Conservation (phyloP, 2,797 vertebrate genomes). For the Graptemys geographica region DNA sequence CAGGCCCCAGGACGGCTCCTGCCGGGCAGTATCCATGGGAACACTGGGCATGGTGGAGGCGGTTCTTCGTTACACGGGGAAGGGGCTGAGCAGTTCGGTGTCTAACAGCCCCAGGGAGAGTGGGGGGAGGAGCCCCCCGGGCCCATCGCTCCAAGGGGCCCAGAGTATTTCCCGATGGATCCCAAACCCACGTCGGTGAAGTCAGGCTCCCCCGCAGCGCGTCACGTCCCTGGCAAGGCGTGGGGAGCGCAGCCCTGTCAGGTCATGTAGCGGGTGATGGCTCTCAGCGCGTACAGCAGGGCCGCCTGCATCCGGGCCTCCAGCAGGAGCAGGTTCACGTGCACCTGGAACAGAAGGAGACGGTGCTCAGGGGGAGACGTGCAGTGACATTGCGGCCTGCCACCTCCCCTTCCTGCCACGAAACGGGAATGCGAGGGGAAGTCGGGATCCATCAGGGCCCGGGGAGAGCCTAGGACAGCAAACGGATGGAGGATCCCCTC, state of each 20-base stretch:
- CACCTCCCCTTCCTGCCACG: too few relatives aligned
- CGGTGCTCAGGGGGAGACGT: fast-evolving
- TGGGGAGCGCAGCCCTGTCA: conserved; percentile 64
- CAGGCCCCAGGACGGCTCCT: background rate
- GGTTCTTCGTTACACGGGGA: background rate
- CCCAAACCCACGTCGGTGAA: background rate
- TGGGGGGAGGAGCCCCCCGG: background rate
- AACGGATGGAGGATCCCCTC: too few relatives aligned
- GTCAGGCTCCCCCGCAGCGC: background rate
- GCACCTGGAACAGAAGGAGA: conserved; percentile 70
- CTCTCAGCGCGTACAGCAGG: conserved; percentile 82
- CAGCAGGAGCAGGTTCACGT: conserved; percentile 83
- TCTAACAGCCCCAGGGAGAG: fast-evolving
- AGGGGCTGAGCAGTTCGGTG: background rate
- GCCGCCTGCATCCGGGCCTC: conserved; percentile 86
- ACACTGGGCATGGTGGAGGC: fast-evolving
- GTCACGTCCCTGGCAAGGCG: background rate
- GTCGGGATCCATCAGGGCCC: too few relatives aligned
- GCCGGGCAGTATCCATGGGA: background rate
- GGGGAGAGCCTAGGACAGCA: background rate
- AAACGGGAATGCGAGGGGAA: too few relatives aligned
- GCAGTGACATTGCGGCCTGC: fast-evolving
- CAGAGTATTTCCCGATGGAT: background rate
- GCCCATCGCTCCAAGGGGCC: background rate
- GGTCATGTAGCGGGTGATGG: conserved; percentile 86